Conservation (phyloP, 2,797 vertebrate species). For the Fistularia tabacaria region DNA sequence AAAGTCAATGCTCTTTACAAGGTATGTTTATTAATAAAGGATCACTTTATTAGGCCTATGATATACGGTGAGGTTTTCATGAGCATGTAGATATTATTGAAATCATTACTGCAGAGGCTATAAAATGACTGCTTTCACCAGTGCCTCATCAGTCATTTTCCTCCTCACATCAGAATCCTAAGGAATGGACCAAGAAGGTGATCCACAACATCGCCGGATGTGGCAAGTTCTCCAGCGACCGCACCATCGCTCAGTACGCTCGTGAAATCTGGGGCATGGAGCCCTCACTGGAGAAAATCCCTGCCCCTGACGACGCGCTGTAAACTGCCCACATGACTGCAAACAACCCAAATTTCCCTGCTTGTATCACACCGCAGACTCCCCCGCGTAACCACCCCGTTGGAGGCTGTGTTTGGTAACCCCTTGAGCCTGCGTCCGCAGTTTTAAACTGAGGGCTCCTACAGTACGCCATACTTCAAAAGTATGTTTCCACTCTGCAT, state of each 20-base stretch:
- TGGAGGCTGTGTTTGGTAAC: conserved; percentile 13
- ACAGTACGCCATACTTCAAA: conserved; percentile 14
- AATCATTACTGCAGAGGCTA: too few relatives aligned
- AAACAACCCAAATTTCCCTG: conserved; percentile 4
- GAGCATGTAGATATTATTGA: too few relatives aligned
- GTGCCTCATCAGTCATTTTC: conserved; percentile 4
- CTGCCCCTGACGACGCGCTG: conserved; percentile 73
- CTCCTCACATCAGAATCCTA: conserved; percentile 75
- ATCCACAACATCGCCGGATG: conserved; percentile 88
- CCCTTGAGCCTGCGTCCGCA: conserved; percentile 18
- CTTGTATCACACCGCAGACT: not conserved
- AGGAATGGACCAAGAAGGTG: conserved; percentile 90
- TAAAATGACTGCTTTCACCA: not conserved
- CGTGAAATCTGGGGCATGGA: conserved; percentile 91
- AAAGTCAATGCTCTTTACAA: conserved; percentile 86
- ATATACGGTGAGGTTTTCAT: not conserved
- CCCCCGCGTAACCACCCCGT: not conserved
- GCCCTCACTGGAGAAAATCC: conserved; percentile 79
- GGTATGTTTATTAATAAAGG: conserved; percentile 63
- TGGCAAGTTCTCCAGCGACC: conserved; percentile 93
- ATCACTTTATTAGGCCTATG: not conserved
- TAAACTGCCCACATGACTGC: conserved; percentile 35
- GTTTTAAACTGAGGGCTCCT: conserved; percentile 4
- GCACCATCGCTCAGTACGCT: conserved; percentile 88
- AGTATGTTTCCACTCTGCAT: conserved; percentile 24